phyloP scores from a whole-genome alignment of 2,888 invertebrate genomes.

The Phytoseiulus persimilis region DNA sequence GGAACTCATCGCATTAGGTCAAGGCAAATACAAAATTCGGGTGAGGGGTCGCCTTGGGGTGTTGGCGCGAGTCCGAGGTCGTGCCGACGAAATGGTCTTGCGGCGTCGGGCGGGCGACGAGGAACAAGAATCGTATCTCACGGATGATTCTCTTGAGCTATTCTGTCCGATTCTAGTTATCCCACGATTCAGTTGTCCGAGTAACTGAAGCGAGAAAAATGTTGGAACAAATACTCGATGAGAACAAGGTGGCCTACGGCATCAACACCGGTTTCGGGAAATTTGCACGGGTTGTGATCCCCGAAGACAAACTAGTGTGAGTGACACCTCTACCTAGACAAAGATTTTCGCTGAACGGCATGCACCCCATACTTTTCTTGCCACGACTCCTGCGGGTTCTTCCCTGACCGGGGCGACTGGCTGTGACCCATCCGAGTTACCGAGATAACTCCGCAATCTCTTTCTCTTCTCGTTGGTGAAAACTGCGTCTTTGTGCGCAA shows the following conservation, averaged over 20 bases:
- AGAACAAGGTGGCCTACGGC: conserved; percentile 58
- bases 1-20: conserved; percentile 56
- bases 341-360: too few species aligned
- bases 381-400: too few species aligned
- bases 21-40: conserved; percentile 56
- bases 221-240: conserved; percentile 57
- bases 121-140: neutral
- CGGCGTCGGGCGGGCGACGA: too few species aligned
- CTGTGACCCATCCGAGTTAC: too few species aligned
- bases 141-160: conserved; percentile 17
- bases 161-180: conserved; percentile 51
- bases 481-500: too few species aligned
- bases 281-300: conserved; percentile 57
- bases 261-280: conserved; percentile 63
- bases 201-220: conserved; percentile 55
- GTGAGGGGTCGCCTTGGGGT: too few species aligned
- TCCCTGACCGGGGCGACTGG: too few species aligned
- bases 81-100: neutral
- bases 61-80: too few species aligned
- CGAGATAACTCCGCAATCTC: too few species aligned
- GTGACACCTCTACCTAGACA: conserved; percentile 43
- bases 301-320: conserved; percentile 57
- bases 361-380: too few species aligned
- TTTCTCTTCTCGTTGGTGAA: too few species aligned
- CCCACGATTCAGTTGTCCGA: conserved; percentile 54